Evolutionary conservation across 1,140 invertebrate genomes (phyloP), one percentile per base, ranked within the genome.

Genomic region (Proales similis): DNA sequence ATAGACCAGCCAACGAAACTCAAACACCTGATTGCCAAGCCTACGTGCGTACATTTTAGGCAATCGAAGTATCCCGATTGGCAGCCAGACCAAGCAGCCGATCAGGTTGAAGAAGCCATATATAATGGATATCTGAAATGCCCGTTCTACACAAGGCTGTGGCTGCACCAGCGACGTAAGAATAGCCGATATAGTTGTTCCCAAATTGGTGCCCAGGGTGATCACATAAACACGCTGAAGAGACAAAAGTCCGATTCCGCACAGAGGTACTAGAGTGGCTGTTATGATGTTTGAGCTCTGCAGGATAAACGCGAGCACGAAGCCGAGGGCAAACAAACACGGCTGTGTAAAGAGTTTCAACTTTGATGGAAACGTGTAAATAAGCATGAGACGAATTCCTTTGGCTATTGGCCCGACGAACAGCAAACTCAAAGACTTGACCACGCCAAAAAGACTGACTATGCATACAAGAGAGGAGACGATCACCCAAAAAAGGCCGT

Each of bases 231-330:
- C 79, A 38, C 81, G 67, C 26, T 84, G 80, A 6, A 84, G 64
- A 3, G 74, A 73, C n/a, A 84, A 76, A 20, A 83, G 75, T 0
- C 82, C 82, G 14, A 82, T 69, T 4, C 82, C 83, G 4, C 82
- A 81, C 1, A 84, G 70, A 0, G 83, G 82, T 3, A 81, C 83
- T 4, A 84, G 66, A 0, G 81, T 76, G 7, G 82, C 83, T 1
- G 82, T 83, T 67, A 84, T 83, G 29, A 84, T 79, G 22, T 81
- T 82, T 63, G 77, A 79, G 42, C 80, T 82, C 71, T 84, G 82
- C 0, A 83, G 76, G 26, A 84, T 67, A 36, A 84, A 77, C 5
- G 83, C 83, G 33, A 83, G 69, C 0, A 76, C 68, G 12, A 76
- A 74, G 14, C 82, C 82, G 2, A 82, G 70, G 0, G 38, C 32